Conservation (phyloP, 2,797 vertebrate genomes). For the Dermochelys coriacea region DNA sequence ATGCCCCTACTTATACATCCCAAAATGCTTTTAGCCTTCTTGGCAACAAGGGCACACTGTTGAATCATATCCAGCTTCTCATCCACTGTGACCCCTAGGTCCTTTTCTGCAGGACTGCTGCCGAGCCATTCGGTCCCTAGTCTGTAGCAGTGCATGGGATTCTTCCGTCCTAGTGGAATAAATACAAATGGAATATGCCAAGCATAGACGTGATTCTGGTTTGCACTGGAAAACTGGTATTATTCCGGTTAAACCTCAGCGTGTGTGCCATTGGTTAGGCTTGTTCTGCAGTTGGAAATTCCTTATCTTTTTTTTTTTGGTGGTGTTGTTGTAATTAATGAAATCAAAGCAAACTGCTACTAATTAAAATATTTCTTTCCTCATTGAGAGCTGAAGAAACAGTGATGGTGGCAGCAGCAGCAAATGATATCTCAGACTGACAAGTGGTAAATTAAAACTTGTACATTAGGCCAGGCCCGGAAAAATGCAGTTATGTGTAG, state of each 20-base stretch:
- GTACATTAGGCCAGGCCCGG: conserved; percentile 52
- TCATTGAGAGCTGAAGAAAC: background rate
- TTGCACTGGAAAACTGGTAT: background rate
- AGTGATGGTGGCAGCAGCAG: background rate
- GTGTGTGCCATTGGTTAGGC: background rate
- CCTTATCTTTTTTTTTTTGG: background rate
- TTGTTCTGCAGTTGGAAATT: background rate
- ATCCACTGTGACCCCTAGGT: no score
- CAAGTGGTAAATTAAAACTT: conserved; percentile 66
- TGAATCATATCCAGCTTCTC: no score
- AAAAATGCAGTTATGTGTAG: conserved; percentile 73
- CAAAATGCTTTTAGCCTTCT: no score
- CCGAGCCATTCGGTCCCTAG: no score
- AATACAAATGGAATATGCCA: background rate
- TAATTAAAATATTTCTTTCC: conserved; percentile 69
- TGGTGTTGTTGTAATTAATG: background rate
- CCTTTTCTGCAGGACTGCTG: no score
- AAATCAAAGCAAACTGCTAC: background rate
- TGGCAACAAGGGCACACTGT: no score
- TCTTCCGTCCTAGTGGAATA: no score
- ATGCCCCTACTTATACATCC: no score
- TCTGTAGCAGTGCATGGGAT: no score
- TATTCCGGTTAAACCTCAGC: background rate
- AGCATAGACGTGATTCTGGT: accelerated
- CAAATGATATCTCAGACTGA: conserved; percentile 31